These are phyloP conservation scores for Gorsachius magnificus DNA, from an alignment of 2,797 vertebrate species.

Conservation along the genomic window DNA sequence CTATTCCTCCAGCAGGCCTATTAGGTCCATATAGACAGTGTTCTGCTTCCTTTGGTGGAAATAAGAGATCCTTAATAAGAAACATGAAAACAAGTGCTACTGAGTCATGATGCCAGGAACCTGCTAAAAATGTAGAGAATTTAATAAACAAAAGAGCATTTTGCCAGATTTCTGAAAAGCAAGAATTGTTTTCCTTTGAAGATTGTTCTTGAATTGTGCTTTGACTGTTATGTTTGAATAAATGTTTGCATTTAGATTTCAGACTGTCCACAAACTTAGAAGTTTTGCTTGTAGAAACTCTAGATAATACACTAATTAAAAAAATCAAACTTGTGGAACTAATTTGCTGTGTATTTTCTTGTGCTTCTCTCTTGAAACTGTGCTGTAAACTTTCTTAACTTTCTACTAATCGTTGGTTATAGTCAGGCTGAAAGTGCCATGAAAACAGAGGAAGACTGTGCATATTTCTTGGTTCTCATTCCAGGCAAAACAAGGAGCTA, in stretches of 20 bases:
- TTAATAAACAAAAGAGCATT: not conserved
- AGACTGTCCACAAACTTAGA: not conserved
- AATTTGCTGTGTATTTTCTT: not conserved
- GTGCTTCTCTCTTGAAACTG: not conserved
- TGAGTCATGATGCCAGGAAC: not conserved
- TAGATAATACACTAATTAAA: not conserved
- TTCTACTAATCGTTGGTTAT: not conserved
- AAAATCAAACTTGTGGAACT: not conserved
- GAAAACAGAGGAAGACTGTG: not conserved
- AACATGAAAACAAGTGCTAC: not conserved
- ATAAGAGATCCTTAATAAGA: not conserved
- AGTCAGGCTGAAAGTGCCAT: not conserved
- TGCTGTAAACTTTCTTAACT: not conserved
- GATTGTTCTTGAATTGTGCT: not conserved
- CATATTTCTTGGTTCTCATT: not conserved
- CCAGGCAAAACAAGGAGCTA: constrained; percentile 1
- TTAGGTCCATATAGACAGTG: not conserved
- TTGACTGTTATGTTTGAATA: not conserved
- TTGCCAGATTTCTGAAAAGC: not conserved
- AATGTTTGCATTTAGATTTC: not conserved
- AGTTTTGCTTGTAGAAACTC: not conserved
- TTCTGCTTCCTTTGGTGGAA: not conserved
- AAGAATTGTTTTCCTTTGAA: not conserved
- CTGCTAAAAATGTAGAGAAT: not conserved
- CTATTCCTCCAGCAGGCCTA: not conserved